Base-by-base conservation (phyloP, 1,140 invertebrate species). In the Drosophila cardini region DNA sequence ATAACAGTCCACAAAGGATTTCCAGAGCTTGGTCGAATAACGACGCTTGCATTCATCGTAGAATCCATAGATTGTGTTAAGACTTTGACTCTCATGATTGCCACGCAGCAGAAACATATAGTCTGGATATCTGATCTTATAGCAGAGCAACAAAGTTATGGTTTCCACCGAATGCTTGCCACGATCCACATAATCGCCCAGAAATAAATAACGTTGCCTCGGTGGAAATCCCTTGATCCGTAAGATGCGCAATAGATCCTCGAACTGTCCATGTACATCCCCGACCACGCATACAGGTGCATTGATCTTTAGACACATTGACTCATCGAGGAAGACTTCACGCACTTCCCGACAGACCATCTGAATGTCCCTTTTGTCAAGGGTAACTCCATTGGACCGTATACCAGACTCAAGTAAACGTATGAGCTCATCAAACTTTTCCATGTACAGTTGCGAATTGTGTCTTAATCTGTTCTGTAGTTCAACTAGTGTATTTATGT, bases 161-260 rank as follows among this genome's bases (percentile, higher is more conserved):
- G 97, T 98, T 93, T 98, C 98, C 93, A 95, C 91, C 0, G 96
- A 96, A 83, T 96, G 96, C 92, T 96, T 96, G 69, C 96, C 96
- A 84, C 96, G 94, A 90, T 97, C 96, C 8, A 96, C 96, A 80
- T 96, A 97, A 90, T 97, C 96, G 16, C 96, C 96, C 63, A 99
- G 94, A 93, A 99, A 99, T 60, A 99, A 94, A 93, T 99, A 99
- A 93, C 99, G 99, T 36, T 98, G 98, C 93, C 99, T 98, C 15
- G 98, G 98, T 36, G 99, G 99, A 93, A 99, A 99, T 15, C 98
- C 98, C 63, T 98, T 98, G 92, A 99, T 99, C 91, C 99, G 98
- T 93, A 99, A 99, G 69, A 99, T 93, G 86, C 99, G 95, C 72
- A 99, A 93, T 18, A 99, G 93, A 93, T 99, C 99, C 92, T 98